Percentiles rank a stretch among this genome's conserved stretches.
These are phyloP conservation scores for Elysia chlorotica DNA, from an alignment of 1,140 invertebrate genomes.

Conservation along the genomic window DNA sequence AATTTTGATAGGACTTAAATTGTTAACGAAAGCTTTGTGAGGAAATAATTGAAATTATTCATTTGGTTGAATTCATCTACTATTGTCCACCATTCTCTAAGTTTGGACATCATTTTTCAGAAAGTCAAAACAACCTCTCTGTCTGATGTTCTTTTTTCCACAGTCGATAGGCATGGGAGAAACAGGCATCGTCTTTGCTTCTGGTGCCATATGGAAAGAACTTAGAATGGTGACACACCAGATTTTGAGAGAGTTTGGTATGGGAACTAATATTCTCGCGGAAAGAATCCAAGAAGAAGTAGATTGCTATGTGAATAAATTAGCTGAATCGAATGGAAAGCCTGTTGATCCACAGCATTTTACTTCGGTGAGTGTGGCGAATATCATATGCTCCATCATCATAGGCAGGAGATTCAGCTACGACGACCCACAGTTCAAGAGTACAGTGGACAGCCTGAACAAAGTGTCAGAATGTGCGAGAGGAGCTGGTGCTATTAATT, in stretches of 20 bases:
- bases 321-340: conserved; percentile 9
- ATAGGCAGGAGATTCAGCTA: conserved; percentile 85
- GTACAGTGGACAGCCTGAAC: conserved; percentile 19
- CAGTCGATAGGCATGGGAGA: no score
- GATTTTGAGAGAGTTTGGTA: conserved; percentile 77
- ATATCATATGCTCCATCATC: conserved; percentile 88
- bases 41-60: no score
- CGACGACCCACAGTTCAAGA: conserved; percentile 28
- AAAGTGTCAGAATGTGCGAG: conserved; percentile 8
- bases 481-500: conserved; percentile 20
- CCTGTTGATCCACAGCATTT: background rate
- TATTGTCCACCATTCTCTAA: no score
- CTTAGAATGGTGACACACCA: conserved; percentile 72
- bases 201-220: no score
- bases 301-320: conserved; percentile 1
- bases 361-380: conserved; percentile 73
- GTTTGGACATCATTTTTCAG: no score
- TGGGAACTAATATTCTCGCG: conserved; percentile 73
- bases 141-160: no score
- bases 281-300: conserved; percentile 69
- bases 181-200: no score
- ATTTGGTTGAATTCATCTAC: no score
- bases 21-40: no score
- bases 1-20: no score
- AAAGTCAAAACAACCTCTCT: no score